Evolutionary conservation across 2,888 invertebrate species (phyloP), one percentile per base, ranked within the genome.

Genomic region (Lypha dubia): DNA sequence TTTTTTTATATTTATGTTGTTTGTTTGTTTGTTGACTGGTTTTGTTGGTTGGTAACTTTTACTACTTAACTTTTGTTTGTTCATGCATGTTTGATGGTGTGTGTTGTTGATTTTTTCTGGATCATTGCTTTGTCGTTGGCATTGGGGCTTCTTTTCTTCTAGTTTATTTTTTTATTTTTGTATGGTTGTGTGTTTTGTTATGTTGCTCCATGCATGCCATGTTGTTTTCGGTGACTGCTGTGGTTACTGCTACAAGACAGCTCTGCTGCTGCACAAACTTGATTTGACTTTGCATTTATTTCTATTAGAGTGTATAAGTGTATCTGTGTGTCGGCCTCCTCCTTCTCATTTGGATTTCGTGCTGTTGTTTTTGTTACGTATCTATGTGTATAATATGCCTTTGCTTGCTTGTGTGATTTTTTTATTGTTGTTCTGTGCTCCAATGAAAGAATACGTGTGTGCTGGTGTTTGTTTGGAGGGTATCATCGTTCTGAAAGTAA

Each of bases 401-500:
- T 85, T 79, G 85, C 22, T 79, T 80, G 63, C 81, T 51, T 71
- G 76, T 70, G 62, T 76, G 28, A 41, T 28, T 70, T 49, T 80
- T 32, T 58, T 56, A 22, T 53, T 77, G 71, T 51, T 77, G 53
- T 77, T 46, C 44, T 70, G 49, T 58, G 65, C 51, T 56, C 65
- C 35, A 67, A 65, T 67, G 60, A 24, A 28, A 32, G n/a, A 20
- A 51, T 62, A 44, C 70, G 32, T 68, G 20, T 74, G 13, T 68
- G 51, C 22, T 67, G 63, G 67, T 81, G 81, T 84, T 86, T 84
- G 79, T 84, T 86, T 86, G 86, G 79, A 79, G 85, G 89, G 89
- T 89, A 89, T 89, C 88, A 89, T 89, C 89, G 89, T 89, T 89
- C 89, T 89, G 87, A 89, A 89, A 88, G 89, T 88, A 89, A 89